These are phyloP conservation scores for Prionace glauca DNA, from an alignment of 2,797 vertebrate species.

Conservation along the genomic window DNA sequence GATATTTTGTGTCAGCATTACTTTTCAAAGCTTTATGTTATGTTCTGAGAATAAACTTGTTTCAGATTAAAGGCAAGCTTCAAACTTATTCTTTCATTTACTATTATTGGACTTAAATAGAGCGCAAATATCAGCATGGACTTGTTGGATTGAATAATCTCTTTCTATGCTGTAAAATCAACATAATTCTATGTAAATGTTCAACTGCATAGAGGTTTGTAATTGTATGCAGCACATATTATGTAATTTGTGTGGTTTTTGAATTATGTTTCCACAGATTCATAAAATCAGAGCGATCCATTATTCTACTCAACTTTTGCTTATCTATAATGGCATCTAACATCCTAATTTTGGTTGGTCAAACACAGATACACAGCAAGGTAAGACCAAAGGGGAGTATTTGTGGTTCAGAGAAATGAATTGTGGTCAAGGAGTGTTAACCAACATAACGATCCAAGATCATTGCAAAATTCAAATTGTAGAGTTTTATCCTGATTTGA, in stretches of 20 bases:
- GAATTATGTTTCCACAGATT: conserved; percentile 61
- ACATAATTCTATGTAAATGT: not conserved
- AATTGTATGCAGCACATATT: too few relatives aligned
- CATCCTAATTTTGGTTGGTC: conserved; percentile 91
- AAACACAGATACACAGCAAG: conserved; percentile 96
- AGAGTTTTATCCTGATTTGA: not conserved
- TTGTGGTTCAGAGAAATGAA: not conserved
- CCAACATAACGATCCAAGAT: not conserved
- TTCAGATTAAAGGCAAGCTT: too few relatives aligned
- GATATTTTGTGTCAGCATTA: too few relatives aligned
- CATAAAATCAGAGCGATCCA: conserved; percentile 92
- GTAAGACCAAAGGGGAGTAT: conserved; percentile 54
- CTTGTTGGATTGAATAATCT: not conserved
- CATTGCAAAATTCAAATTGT: not conserved
- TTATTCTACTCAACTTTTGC: conserved; percentile 96
- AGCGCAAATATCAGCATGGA: not conserved
- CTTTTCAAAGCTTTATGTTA: too few relatives aligned
- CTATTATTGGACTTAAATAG: not conserved
- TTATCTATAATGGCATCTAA: conserved; percentile 97
- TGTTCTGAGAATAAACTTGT: too few relatives aligned
- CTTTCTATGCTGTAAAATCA: not conserved
- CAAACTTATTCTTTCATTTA: too few relatives aligned
- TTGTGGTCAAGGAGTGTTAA: not conserved
- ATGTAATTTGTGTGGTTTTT: not conserved
- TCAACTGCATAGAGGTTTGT: not conserved